phyloP scores from a whole-genome alignment of 2,113 vertebrate species.

The Felis chaus region DNA sequence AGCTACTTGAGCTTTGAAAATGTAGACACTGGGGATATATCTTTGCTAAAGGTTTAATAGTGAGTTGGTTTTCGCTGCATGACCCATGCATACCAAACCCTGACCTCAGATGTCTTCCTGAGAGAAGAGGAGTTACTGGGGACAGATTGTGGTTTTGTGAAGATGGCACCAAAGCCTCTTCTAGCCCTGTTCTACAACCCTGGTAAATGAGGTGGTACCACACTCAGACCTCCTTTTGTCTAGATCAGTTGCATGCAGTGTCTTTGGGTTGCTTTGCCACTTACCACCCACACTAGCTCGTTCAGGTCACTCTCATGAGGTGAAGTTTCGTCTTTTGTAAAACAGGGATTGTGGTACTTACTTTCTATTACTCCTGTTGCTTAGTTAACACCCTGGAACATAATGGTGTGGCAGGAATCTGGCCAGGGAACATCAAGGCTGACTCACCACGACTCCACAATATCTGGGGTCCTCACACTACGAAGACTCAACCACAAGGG shows the following conservation, averaged over 20 bases:
- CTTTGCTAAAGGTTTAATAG: background rate
- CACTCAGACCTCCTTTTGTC: background rate
- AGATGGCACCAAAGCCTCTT: background rate
- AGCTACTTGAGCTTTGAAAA: conserved; percentile 35
- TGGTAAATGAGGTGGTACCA: background rate
- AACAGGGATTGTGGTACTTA: background rate
- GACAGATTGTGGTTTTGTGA: background rate
- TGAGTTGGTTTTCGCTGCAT: background rate
- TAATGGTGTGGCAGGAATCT: background rate
- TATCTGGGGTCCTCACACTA: background rate
- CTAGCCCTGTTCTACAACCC: background rate
- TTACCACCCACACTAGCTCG: background rate
- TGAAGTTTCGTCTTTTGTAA: background rate
- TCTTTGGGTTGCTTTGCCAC: background rate
- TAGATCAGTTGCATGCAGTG: background rate
- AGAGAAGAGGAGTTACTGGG: background rate
- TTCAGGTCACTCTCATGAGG: background rate
- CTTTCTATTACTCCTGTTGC: background rate
- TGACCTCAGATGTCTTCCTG: conserved; percentile 1
- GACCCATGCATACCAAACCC: background rate
- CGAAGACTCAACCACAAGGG: background rate
- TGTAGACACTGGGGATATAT: background rate
- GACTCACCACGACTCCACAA: background rate
- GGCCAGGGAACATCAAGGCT: background rate
- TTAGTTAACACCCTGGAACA: background rate